Percentiles rank a stretch among this genome's conserved stretches.
Conservation (phyloP, 2,888 invertebrate genomes). For the Rhaphigaster nebulosa region DNA sequence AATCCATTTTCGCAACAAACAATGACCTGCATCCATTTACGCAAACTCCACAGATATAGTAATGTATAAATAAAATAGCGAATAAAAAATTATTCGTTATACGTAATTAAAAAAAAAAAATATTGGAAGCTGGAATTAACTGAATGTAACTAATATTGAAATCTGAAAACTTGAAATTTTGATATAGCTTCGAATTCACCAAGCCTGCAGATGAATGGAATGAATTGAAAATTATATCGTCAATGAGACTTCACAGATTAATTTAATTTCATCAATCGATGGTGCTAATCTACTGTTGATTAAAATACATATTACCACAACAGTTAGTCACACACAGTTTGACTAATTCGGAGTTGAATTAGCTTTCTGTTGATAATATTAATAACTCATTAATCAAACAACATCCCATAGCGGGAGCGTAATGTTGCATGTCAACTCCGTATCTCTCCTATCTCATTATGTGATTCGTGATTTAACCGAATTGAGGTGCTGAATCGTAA, state of each 20-base stretch:
- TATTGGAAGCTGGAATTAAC: no score
- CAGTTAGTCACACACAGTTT: background rate
- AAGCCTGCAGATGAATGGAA: no score
- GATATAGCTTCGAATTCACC: no score
- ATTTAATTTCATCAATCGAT: background rate
- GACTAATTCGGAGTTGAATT: background rate
- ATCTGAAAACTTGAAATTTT: no score
- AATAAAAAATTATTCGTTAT: no score
- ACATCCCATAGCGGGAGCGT: background rate
- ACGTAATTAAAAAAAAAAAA: no score
- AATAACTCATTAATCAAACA: background rate
- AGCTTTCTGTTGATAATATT: background rate
- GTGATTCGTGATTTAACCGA: background rate
- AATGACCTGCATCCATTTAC: no score
- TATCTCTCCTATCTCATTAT: background rate
- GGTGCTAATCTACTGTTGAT: background rate
- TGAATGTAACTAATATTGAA: no score
- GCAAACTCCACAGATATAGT: no score
- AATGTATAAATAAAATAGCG: no score
- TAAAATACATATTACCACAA: background rate
- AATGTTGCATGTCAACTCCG: background rate
- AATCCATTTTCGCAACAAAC: no score
- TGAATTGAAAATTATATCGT: no score
- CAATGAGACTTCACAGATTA: background rate
- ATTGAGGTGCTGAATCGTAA: background rate